Evolutionary conservation across 2,888 invertebrate species (phyloP).

Genomic region (Bombylius major): DNA sequence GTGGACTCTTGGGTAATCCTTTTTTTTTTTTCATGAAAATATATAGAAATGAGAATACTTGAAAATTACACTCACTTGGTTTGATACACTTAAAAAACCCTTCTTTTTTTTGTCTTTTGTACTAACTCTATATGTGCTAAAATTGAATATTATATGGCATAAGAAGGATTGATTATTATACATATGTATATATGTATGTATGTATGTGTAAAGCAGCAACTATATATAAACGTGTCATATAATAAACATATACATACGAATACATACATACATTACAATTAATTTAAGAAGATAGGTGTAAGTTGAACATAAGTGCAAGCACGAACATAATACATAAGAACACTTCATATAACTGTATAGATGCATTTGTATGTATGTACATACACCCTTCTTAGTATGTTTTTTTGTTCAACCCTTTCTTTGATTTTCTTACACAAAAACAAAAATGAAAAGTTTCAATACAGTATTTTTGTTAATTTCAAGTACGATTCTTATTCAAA

Average conservation of each 20-base stretch:
- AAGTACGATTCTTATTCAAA: too few species aligned
- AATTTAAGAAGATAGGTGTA: neutral
- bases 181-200: neutral
- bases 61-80: constrained; percentile 6
- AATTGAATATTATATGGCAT: too few species aligned
- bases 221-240: too few species aligned
- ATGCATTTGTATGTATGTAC: too few species aligned
- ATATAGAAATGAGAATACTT: constrained; percentile 1
- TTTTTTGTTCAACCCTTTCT: too few species aligned
- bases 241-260: neutral
- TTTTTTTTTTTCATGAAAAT: constrained; percentile 1
- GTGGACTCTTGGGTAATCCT: constrained; percentile 7
- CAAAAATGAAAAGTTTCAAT: too few species aligned
- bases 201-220: neutral
- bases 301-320: neutral
- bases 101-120: neutral
- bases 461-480: too few species aligned
- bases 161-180: too few species aligned
- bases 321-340: neutral
- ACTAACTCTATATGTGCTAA: neutral
- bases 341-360: neutral
- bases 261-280: neutral
- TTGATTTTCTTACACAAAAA: too few species aligned
- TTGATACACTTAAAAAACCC: constrained; percentile 1
- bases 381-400: too few species aligned